A percentile compares a stretch with the other conserved stretches of the same genome.
These are phyloP conservation scores for Stenotaenia linearis DNA, from an alignment of 2,888 invertebrate genomes.

Conservation along the genomic window DNA sequence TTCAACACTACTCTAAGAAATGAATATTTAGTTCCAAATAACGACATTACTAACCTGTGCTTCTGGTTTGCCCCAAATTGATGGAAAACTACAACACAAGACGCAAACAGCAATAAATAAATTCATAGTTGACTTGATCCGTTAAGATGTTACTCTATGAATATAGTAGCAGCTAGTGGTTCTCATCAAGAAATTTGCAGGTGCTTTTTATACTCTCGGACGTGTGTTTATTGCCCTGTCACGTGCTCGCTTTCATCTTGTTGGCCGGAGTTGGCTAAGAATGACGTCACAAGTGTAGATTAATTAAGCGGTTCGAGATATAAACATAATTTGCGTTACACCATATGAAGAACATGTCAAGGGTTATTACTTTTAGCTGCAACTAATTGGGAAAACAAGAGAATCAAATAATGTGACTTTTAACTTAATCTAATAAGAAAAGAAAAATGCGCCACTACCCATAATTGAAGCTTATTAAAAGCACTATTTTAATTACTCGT, in stretches of 20 bases:
- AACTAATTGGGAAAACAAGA: not conserved
- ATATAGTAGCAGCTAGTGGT: constrained; percentile 16
- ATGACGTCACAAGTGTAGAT: constrained; percentile 19
- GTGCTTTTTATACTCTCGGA: constrained; percentile 17
- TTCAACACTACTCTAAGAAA: no score
- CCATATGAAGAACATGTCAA: not conserved
- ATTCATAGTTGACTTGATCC: not conserved
- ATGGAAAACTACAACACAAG: not conserved
- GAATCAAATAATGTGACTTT: not conserved
- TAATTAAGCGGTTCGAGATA: not conserved
- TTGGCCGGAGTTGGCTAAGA: not conserved
- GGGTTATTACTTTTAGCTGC: not conserved
- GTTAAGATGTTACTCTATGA: constrained; percentile 14
- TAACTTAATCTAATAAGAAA: not conserved
- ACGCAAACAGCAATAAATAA: not conserved
- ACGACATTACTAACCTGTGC: not conserved
- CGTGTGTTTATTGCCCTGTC: not conserved
- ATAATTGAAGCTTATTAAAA: not conserved
- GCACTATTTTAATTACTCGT: not conserved
- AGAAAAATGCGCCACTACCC: not conserved
- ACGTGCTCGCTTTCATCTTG: not conserved
- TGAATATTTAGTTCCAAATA: no score
- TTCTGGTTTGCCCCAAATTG: not conserved
- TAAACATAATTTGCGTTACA: not conserved
- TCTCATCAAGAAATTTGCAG: constrained; percentile 21